Conservation (phyloP, 1,140 invertebrate species). For the Drosophila carrolli region DNA sequence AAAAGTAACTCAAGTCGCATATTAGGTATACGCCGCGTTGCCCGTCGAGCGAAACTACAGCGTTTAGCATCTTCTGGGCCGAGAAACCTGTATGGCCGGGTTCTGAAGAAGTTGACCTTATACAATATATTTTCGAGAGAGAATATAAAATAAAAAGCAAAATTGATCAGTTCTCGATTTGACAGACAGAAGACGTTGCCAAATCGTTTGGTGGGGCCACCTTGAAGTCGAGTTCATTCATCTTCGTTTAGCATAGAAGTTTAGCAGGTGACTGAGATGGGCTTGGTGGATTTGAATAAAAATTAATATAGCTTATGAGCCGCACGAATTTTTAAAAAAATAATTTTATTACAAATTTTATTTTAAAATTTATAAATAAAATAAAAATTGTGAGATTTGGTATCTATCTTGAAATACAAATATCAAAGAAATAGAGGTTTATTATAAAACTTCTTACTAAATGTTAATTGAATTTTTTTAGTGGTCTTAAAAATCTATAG, state of each 20-base stretch:
- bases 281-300: background rate
- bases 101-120: constrained; percentile 56
- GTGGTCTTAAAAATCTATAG: too few relatives aligned
- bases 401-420: too few relatives aligned
- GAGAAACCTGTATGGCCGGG: constrained; percentile 44
- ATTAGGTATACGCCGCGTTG: constrained; percentile 48
- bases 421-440: too few relatives aligned
- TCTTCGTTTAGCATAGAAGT: constrained; percentile 49
- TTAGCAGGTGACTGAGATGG: constrained; percentile 26
- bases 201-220: constrained; percentile 40
- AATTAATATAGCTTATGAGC: background rate
- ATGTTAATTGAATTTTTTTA: too few relatives aligned
- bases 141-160: constrained; percentile 40
- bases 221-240: constrained; percentile 57
- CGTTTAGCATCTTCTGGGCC: constrained; percentile 38
- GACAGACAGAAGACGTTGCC: constrained; percentile 44
- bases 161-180: constrained; percentile 45
- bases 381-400: too few relatives aligned
- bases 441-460: too few relatives aligned
- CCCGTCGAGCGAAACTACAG: constrained; percentile 34
- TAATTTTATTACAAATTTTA: background rate
- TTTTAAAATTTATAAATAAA: background rate
- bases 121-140: constrained; percentile 43
- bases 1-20: constrained; percentile 24
- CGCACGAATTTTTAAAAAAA: background rate